A percentile compares a stretch with the other conserved stretches of the same genome.
Evolutionary conservation across 1,140 invertebrate genomes (phyloP).

Genomic region (Chironomus tepperi): DNA sequence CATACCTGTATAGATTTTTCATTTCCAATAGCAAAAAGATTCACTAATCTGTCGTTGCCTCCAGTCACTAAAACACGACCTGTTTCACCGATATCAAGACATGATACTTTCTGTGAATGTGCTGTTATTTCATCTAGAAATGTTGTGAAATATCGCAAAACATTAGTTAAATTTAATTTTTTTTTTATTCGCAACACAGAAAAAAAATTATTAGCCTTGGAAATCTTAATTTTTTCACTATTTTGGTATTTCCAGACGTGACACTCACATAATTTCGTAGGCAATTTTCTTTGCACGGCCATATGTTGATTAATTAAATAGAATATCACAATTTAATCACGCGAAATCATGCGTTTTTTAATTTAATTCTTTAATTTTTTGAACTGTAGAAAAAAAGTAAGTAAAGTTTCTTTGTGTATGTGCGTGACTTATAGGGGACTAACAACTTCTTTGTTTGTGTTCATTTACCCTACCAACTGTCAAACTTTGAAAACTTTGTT

Average conservation of each 20-base stretch:
- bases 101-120: slow-evolving; percentile 74
- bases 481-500: neutral
- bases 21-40: slow-evolving; percentile 93
- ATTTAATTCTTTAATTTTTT: neutral
- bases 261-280: slow-evolving; percentile 9
- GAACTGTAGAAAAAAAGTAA: no score
- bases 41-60: slow-evolving; percentile 95
- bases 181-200: neutral
- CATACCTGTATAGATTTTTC: slow-evolving; percentile 89
- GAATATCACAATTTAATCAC: slow-evolving; percentile 20
- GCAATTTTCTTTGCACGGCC: slow-evolving; percentile 21
- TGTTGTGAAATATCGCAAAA: neutral
- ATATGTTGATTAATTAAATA: slow-evolving; percentile 12
- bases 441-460: no score
- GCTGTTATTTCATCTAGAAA: slow-evolving; percentile 77
- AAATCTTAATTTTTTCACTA: neutral
- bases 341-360: slow-evolving; percentile 1
- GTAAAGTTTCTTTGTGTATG: no score
- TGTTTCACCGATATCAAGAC: slow-evolving; percentile 78
- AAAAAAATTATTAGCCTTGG: slow-evolving; percentile 4
- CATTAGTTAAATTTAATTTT: neutral
- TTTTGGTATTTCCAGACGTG: neutral
- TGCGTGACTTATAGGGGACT: no score
- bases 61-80: slow-evolving; percentile 90
- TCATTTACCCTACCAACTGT: neutral